Evolutionary conservation across 2,113 vertebrate genomes (phyloP).

Genomic region (Macrotus californicus): DNA sequence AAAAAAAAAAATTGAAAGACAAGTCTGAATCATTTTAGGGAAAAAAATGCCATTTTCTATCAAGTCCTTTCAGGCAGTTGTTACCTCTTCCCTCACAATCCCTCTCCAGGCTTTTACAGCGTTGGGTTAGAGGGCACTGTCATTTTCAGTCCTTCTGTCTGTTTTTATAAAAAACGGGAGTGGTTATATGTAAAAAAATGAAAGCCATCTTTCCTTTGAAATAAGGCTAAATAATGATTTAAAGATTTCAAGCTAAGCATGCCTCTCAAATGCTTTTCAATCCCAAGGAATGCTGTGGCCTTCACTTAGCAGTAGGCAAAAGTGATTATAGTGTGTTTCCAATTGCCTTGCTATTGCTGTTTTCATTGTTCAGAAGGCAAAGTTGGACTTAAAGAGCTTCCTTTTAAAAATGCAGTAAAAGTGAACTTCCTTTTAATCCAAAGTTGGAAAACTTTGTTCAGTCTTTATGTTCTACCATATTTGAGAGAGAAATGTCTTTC

Average conservation of each 20-base stretch:
- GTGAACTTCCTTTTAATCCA: not conserved
- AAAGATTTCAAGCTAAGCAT: not conserved
- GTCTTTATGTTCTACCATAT: not conserved
- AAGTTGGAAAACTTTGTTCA: not conserved
- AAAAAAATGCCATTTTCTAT: conserved; percentile 19
- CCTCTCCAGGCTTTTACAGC: not conserved
- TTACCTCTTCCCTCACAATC: not conserved
- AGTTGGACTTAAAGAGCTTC: not conserved
- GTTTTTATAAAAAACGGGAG: conserved; percentile 17
- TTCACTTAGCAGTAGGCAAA: not conserved
- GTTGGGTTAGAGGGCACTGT: not conserved
- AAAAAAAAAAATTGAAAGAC: conserved; percentile 35
- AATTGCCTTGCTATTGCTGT: not conserved
- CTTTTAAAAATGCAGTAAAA: not conserved
- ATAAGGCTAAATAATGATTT: not conserved
- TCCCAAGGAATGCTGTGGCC: not conserved
- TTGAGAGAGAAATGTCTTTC: not conserved
- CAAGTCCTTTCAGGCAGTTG: conserved; percentile 17
- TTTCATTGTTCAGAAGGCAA: not conserved
- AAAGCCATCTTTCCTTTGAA: conserved; percentile 25
- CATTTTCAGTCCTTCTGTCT: conserved; percentile 27
- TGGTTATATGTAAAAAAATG: conserved; percentile 37
- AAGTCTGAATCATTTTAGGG: conserved; percentile 47
- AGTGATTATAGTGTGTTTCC: not conserved
- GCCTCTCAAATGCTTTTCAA: not conserved